These are phyloP conservation scores for Tipula confusa DNA, from an alignment of 2,888 invertebrate genomes.

Conservation along the genomic window DNA sequence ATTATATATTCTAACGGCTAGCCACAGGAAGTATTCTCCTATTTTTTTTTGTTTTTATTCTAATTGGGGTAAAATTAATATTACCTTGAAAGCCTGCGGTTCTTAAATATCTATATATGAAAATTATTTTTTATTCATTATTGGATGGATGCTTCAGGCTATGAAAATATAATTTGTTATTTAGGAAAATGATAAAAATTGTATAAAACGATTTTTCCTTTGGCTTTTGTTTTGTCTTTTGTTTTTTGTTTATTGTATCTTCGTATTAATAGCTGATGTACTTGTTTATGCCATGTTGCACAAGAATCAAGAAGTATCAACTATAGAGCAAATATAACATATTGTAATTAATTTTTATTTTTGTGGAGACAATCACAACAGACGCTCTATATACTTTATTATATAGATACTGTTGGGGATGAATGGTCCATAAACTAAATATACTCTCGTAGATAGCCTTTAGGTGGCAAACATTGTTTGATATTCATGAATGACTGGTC, in stretches of 20 bases:
- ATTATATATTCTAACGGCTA: neutral
- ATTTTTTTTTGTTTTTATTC: neutral
- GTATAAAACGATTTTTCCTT: neutral
- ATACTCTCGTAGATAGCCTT: no score
- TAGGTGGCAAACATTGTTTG: no score
- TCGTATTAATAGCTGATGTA: neutral
- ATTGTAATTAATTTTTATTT: neutral
- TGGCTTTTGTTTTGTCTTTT: constrained; percentile 9
- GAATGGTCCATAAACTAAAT: no score
- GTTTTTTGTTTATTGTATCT: neutral
- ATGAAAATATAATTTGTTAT: neutral
- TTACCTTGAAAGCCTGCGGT: neutral
- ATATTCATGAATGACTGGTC: no score
- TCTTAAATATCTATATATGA: neutral
- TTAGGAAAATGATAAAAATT: neutral
- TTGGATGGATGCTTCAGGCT: neutral
- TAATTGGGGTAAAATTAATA: neutral
- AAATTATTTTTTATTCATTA: neutral
- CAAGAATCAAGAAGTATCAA: neutral
- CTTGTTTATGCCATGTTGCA: neutral
- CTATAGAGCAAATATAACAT: neutral
- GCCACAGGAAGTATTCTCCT: neutral
- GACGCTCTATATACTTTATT: no score
- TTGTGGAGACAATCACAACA: neutral
- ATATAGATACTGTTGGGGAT: no score